Conservation (phyloP, 2,113 vertebrate genomes). For the Tapirus terrestris region DNA sequence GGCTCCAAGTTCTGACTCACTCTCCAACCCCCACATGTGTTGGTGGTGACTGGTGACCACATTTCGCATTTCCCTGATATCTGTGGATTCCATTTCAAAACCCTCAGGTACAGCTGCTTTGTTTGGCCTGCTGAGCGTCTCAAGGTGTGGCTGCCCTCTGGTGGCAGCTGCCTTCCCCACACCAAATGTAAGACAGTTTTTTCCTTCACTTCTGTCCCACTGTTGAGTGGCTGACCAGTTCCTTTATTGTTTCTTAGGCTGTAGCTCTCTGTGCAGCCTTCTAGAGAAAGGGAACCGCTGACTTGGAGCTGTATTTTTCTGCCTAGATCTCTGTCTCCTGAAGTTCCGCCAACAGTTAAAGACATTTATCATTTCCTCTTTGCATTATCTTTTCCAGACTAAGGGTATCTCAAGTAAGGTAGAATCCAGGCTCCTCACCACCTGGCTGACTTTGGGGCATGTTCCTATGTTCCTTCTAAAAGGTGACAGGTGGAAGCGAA, state of each 20-base stretch:
- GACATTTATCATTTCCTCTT: neutral
- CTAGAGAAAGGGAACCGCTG: neutral
- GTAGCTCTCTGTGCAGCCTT: neutral
- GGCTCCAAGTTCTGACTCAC: neutral
- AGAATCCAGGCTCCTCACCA: neutral
- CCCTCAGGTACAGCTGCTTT: neutral
- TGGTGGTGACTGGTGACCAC: neutral
- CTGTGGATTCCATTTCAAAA: neutral
- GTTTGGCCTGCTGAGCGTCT: neutral
- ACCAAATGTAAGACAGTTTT: neutral
- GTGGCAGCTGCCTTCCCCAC: slow-evolving; percentile 33
- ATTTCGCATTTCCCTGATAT: neutral
- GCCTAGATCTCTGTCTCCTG: neutral
- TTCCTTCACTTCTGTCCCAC: neutral
- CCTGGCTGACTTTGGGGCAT: neutral
- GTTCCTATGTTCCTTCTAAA: neutral
- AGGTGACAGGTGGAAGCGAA: neutral
- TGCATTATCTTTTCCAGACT: neutral
- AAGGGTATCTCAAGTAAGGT: neutral
- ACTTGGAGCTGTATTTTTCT: neutral
- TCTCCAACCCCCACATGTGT: neutral
- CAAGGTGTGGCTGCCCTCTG: slow-evolving; percentile 67
- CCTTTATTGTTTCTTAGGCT: neutral
- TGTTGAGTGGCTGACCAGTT: neutral
- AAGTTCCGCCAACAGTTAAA: neutral